Percentiles rank a stretch among this genome's conserved stretches.
Evolutionary conservation across 2,797 vertebrate genomes (phyloP).

Genomic region (Phataginus tricuspis): DNA sequence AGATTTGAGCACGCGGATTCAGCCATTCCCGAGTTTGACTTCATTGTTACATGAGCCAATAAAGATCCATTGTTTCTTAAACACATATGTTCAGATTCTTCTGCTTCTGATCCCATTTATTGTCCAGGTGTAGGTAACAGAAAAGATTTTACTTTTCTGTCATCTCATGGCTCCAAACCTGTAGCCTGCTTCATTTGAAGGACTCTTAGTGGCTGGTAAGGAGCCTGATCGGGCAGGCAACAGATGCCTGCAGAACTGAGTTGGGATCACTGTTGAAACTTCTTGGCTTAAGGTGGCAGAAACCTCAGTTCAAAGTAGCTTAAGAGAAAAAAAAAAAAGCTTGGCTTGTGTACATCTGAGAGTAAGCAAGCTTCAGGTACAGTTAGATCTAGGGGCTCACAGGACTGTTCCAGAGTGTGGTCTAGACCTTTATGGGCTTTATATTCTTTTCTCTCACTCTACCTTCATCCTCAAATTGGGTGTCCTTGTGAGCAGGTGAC

Average conservation of each 20-base stretch:
- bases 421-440: not conserved
- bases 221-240: rapidly evolving
- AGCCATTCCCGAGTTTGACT: not conserved
- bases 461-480: not conserved
- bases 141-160: not conserved
- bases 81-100: not conserved
- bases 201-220: rapidly evolving
- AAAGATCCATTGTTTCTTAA: not conserved
- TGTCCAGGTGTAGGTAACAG: not conserved
- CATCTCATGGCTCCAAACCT: not conserved
- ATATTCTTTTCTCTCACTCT: not conserved
- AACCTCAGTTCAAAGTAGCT: not conserved
- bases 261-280: not conserved
- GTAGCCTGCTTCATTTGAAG: not conserved
- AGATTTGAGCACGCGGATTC: not conserved
- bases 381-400: not conserved
- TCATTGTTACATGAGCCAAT: not conserved
- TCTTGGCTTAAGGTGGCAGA: not conserved
- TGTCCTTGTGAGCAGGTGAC: not conserved
- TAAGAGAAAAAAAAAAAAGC: not conserved
- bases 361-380: not conserved
- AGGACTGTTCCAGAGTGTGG: rapidly evolving
- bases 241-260: not conserved
- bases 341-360: not conserved
- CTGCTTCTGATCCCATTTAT: not conserved